Percentiles rank a stretch among this genome's conserved stretches.
These are phyloP conservation scores for Calycopis cecrops DNA, from an alignment of 1,140 invertebrate genomes.

Conservation along the genomic window DNA sequence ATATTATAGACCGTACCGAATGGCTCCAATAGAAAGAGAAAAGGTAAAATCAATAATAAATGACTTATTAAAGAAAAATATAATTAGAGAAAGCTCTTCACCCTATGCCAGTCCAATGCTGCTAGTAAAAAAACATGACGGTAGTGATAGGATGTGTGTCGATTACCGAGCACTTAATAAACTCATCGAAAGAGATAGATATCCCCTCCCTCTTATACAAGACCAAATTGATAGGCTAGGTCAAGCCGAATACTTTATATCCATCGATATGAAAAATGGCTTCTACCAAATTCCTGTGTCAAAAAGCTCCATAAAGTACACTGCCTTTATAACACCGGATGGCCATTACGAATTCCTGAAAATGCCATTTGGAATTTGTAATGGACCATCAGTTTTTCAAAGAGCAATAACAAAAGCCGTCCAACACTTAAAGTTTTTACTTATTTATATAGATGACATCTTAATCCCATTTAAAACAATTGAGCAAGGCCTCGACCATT, in stretches of 20 bases:
- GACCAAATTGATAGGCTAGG: conserved; percentile 28
- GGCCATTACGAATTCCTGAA: conserved; percentile 40
- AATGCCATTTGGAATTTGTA: conserved; percentile 50
- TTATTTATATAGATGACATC: conserved; percentile 48
- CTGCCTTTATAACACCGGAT: too few relatives aligned
- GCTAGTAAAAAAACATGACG: conserved; percentile 34
- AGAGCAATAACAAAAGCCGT: conserved; percentile 27
- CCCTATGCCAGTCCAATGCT: conserved; percentile 28
- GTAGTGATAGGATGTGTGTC: too few relatives aligned
- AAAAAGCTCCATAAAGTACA: conserved; percentile 16
- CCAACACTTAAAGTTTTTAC: conserved; percentile 18
- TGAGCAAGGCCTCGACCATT: conserved; percentile 42
- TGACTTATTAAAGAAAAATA: conserved; percentile 39
- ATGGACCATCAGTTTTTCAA: conserved; percentile 42
- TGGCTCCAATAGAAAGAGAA: too few relatives aligned
- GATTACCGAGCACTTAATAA: conserved; percentile 29
- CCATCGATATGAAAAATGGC: conserved; percentile 33
- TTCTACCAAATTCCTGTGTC: conserved; percentile 42
- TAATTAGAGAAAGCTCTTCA: conserved; percentile 49
- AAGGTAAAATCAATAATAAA: conserved; percentile 40
- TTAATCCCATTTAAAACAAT: conserved; percentile 49
- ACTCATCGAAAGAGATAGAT: conserved; percentile 27
- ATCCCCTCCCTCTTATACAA: too few relatives aligned
- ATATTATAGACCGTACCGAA: too few relatives aligned
- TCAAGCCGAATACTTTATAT: conserved; percentile 24